phyloP scores from a whole-genome alignment of 2,888 invertebrate genomes.

The Magallana nippona region DNA sequence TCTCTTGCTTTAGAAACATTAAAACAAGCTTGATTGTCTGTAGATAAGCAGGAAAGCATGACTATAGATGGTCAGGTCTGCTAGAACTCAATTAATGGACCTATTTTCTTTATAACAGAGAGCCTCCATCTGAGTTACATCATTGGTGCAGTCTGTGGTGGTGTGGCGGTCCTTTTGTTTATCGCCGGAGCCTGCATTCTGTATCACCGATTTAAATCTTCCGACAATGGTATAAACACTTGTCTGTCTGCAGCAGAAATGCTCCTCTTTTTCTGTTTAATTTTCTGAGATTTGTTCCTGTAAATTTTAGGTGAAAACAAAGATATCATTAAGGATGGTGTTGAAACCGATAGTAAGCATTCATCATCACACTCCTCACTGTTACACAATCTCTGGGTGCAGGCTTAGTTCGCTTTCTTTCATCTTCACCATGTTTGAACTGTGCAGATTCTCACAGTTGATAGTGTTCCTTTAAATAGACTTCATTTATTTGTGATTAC shows the following conservation, averaged over 20 bases:
- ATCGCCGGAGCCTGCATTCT: slow-evolving; percentile 80
- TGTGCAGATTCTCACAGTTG: background rate
- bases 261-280: background rate
- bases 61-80: background rate
- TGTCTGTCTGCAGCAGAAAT: slow-evolving; percentile 12
- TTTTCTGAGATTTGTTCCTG: background rate
- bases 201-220: slow-evolving; percentile 67
- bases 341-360: background rate
- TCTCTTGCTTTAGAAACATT: no score
- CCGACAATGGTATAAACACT: slow-evolving; percentile 67
- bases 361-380: background rate
- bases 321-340: slow-evolving; percentile 2
- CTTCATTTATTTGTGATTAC: slow-evolving; percentile 45
- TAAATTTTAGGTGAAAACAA: slow-evolving; percentile 10
- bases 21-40: no score
- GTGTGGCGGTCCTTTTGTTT: slow-evolving; percentile 91
- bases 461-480: background rate
- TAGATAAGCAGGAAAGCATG: no score
- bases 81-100: background rate
- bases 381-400: background rate
- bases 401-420: background rate
- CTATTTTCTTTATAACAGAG: slow-evolving; percentile 62
- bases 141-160: slow-evolving; percentile 90
- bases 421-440: background rate
- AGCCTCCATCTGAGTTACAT: slow-evolving; percentile 87